phyloP scores from a whole-genome alignment of 2,797 vertebrate genomes.

The Acipenser ruthenus region DNA sequence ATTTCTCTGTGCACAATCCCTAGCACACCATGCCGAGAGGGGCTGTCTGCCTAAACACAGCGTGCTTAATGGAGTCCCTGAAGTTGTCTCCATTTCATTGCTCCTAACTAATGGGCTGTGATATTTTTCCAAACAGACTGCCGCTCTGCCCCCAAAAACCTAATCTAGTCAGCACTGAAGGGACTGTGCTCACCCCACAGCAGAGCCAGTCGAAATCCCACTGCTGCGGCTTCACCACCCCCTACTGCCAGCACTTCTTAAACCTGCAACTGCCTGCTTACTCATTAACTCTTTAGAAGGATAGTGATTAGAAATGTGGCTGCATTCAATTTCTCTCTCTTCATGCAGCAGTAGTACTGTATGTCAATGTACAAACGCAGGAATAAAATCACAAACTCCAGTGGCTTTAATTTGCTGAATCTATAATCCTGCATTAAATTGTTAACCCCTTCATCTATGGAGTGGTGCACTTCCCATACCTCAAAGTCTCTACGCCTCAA shows the following conservation, averaged over 20 bases:
- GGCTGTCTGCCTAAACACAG: slow-evolving; percentile 74
- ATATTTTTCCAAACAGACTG: slow-evolving; percentile 80
- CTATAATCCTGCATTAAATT: no score
- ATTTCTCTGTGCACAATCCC: slow-evolving; percentile 78
- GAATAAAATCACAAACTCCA: no score
- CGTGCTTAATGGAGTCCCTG: slow-evolving; percentile 85
- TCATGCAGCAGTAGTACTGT: no score
- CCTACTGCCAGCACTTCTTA: slow-evolving; percentile 39
- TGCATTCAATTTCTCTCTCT: slow-evolving; percentile 15
- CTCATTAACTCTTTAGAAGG: slow-evolving; percentile 55
- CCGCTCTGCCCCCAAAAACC: slow-evolving; percentile 62
- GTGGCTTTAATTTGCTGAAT: no score
- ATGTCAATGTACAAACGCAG: no score
- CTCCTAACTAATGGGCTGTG: slow-evolving; percentile 89
- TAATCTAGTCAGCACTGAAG: slow-evolving; percentile 57
- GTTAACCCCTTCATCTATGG: no score
- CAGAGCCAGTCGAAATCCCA: slow-evolving; percentile 35
- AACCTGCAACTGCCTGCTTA: slow-evolving; percentile 32
- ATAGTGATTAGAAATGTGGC: slow-evolving; percentile 53
- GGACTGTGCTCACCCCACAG: slow-evolving; percentile 31
- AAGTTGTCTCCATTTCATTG: slow-evolving; percentile 89
- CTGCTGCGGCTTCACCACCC: slow-evolving; percentile 30
- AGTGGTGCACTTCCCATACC: no score
- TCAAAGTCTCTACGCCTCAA: no score
- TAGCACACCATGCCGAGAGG: slow-evolving; percentile 73